Conservation (phyloP, 2,113 vertebrate genomes). For the Chaetodon trifascialis region DNA sequence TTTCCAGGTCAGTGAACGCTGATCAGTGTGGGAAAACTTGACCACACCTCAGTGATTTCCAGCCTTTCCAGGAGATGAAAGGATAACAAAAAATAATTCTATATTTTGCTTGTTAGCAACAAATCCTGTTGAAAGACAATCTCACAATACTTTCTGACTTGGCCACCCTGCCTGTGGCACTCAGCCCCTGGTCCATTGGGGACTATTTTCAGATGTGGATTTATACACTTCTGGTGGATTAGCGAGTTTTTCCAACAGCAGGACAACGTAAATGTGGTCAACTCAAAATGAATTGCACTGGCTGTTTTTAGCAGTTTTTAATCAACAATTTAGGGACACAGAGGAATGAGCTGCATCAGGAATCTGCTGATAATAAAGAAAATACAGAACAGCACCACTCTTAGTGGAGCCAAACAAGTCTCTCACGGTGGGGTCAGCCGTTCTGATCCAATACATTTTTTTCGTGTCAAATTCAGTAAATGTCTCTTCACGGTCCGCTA, state of each 20-base stretch:
- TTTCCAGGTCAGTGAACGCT: background rate
- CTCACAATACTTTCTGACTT: background rate
- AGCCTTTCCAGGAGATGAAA: slow-evolving; percentile 6
- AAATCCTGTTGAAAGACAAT: background rate
- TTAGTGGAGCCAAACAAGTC: background rate
- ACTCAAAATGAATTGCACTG: background rate
- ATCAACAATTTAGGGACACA: background rate
- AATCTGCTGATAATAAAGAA: background rate
- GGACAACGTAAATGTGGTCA: background rate
- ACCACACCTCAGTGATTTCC: slow-evolving; percentile 10
- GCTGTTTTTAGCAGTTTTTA: background rate
- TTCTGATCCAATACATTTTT: too few species aligned
- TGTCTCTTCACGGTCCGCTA: too few species aligned
- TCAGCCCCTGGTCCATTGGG: background rate
- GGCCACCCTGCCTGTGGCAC: background rate
- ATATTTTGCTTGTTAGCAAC: background rate
- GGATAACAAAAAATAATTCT: background rate
- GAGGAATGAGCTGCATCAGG: background rate
- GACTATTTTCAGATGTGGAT: background rate
- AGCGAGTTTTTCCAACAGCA: background rate
- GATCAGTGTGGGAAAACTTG: background rate
- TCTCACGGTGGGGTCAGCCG: background rate
- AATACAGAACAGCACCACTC: background rate
- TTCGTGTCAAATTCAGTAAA: too few species aligned
- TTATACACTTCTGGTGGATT: background rate